Evolutionary conservation across 2,888 invertebrate genomes (phyloP), one percentile per base, ranked within the genome.

Genomic region (Synergus umbraculus): DNA sequence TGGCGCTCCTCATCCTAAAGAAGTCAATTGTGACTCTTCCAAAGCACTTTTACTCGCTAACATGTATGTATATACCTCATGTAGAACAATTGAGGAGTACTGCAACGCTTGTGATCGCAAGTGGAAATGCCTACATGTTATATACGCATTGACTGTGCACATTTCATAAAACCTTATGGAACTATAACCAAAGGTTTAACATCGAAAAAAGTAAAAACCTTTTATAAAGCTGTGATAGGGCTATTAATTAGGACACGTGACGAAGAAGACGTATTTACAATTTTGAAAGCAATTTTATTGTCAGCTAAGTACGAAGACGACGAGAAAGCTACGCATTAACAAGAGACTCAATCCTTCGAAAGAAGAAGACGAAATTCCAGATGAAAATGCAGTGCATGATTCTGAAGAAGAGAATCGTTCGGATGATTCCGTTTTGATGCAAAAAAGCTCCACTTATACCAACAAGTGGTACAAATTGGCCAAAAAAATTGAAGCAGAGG

Each of bases 101-200:
- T 65, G n/a, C n/a, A n/a, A 65, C 41, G 43, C 65, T 41, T 65
- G 43, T 65, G 65, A 65, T 22, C n/a, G 37, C n/a, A 41, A 15
- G 41, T 15, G 8, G 1, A n/a, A 7, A 65, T 43, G 41, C 65
- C 43, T 15, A 41, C n/a, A 9, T 65, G 65, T 15, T 65, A 41
- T 8, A 15, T 65, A 1, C 15, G 65, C 7, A n/a, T 37, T 9
- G 2, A 44, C 12, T 8, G 4, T 18, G 43, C 44, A 22, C 44
- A 67, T 10, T 67, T 67, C 10, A 44, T 22, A 5, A 67, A 67
- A 44, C 18, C 18, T 9, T 67, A 44, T 18, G 44, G n/a, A n/a
- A 18, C 66, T 44, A 10, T 44, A n/a, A 44, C 22, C 18, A 67
- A 67, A 67, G 1, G 10, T n/a, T n/a, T 44, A 1, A 44, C 43